These are phyloP conservation scores for Cryptocephalus primarius DNA, from an alignment of 2,888 invertebrate species.

Conservation along the genomic window DNA sequence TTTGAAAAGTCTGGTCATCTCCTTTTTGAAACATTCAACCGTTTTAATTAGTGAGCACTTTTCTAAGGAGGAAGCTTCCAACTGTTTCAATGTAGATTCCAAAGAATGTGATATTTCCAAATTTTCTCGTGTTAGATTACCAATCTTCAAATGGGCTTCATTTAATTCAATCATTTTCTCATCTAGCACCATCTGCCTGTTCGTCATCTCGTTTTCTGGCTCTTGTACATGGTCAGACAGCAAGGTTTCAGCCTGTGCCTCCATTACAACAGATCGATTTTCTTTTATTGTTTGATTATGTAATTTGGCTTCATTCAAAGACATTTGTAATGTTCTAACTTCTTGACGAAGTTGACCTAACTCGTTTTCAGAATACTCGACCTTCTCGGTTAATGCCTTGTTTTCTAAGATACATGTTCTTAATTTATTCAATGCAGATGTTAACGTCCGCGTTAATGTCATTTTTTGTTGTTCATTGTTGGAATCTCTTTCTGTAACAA, in stretches of 20 bases:
- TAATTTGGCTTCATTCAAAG: neutral
- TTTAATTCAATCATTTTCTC: constrained; percentile 14
- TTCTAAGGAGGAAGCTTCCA: constrained; percentile 8
- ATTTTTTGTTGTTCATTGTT: no score
- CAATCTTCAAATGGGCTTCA: constrained; percentile 10
- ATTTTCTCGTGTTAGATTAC: constrained; percentile 13
- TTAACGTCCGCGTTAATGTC: no score
- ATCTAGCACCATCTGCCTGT: constrained; percentile 15
- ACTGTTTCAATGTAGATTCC: constrained; percentile 2
- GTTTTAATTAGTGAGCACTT: constrained; percentile 12
- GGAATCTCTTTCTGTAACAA: no score
- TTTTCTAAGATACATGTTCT: no score
- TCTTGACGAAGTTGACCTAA: neutral
- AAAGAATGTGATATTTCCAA: constrained; percentile 8
- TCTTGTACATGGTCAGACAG: neutral
- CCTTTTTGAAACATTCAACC: constrained; percentile 10
- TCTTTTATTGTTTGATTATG: neutral
- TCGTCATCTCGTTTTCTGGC: constrained; percentile 13
- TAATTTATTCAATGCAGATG: no score
- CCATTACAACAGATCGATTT: neutral
- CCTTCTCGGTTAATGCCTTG: neutral
- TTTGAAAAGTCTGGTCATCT: constrained; percentile 8
- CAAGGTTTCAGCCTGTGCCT: constrained; percentile 1
- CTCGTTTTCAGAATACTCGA: neutral
- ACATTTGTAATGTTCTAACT: neutral